Evolutionary conservation across 2,888 invertebrate genomes (phyloP), one percentile per base, ranked within the genome.

Genomic region (Rotaria macrura): DNA sequence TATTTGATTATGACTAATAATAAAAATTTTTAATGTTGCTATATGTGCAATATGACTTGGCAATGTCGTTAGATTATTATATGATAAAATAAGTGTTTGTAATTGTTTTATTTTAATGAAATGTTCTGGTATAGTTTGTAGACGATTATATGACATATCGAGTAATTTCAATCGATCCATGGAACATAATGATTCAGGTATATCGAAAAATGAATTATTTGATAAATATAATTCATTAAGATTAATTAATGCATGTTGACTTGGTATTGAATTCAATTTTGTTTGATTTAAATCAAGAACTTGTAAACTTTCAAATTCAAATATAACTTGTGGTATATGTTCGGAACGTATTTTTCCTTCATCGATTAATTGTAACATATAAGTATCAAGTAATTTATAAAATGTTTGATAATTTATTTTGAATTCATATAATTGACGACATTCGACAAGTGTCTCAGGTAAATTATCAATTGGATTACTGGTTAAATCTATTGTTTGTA

Each of bases 291-390:
- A 88, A 87, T 91, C 90, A 34, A 91, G 88, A 34, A 87, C 87
- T 86, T 89, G 88, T 17, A 91, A 88, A 84, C 89, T 88, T 34
- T 90, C 89, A 14, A 91, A 88, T 87, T 91, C 90, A 88, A 90
- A 91, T 83, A 91, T 88, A 34, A 91, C 90, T 34, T 88, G 86
- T 9, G 91, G 91, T 74, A 91, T 89, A 87, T 91, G 90, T 87
- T 90, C 90, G 1, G 90, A 90, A 83, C 89, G 89, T 47, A 91
- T 89, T 88, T 91, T 90, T 25, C 90, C 90, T 87, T 89, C 89
- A 85, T 88, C 88, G 74, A 90, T 88, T 79, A 91, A 88, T 57
- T 88, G 89, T 84, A 90, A 90, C 88, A 90, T 90, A 88, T 90
- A 90, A 20, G 86, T 87, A 83, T 90, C 90, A 23, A 90, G 89